Conservation (phyloP, 2,797 vertebrate species). For the Balearica regulorum region DNA sequence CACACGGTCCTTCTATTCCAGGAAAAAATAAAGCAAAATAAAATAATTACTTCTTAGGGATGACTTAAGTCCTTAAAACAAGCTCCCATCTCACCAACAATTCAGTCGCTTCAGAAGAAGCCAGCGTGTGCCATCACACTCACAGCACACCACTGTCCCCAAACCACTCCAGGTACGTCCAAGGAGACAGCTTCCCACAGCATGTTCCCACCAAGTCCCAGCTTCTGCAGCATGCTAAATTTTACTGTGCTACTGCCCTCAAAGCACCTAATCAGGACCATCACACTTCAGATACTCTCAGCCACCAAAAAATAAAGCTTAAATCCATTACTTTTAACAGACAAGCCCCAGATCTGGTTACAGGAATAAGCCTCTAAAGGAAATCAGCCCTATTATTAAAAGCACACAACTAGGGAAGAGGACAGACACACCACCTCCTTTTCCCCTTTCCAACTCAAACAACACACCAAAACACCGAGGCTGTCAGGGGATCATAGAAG, state of each 20-base stretch:
- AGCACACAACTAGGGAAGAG: background rate
- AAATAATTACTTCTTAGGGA: background rate
- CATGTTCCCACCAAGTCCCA: background rate
- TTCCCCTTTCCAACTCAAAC: background rate
- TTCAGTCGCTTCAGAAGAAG: background rate
- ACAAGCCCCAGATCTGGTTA: background rate
- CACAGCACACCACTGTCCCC: fast-evolving
- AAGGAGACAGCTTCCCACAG: background rate
- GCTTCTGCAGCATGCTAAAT: background rate
- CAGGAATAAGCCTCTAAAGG: background rate
- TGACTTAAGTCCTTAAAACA: background rate
- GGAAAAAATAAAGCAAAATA: background rate
- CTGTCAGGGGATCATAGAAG: fast-evolving
- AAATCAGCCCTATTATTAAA: background rate
- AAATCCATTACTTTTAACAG: background rate
- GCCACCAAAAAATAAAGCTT: background rate
- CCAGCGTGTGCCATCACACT: fast-evolving
- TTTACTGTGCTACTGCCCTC: background rate
- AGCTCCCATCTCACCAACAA: background rate
- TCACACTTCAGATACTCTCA: background rate
- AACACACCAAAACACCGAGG: background rate
- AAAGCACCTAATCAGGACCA: background rate
- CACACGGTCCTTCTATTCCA: background rate
- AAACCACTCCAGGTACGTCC: background rate
- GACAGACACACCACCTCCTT: background rate